Base-by-base conservation (phyloP, 2,113 vertebrate genomes). In the Onychorhynchus coronatus region DNA sequence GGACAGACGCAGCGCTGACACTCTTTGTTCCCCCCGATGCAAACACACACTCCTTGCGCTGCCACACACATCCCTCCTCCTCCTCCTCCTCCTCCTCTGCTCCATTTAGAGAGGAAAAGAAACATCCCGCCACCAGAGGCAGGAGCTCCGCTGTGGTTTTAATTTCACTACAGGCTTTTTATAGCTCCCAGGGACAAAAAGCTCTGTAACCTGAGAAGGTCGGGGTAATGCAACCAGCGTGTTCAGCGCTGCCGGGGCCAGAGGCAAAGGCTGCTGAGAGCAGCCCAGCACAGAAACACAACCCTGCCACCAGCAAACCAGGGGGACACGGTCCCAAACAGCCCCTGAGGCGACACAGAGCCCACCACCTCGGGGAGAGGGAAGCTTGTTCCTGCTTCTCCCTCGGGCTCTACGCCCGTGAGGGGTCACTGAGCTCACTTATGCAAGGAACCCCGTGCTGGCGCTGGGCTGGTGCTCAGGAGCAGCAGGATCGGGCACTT, bases 331-430 rank as follows among this genome's bases (percentile, higher is more conserved):
- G n/a, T 24, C 39, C 74, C 1, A 9, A 3, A 56, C 47, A 24
- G 37, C 30, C 62, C 22, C 3, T 1, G 2, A 1, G 4, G 3
- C 5, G 1, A 46, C 10, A 22, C 68, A 4, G 39, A 63, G 65
- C 25, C 39, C 18, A 37, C 3, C 0, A 0, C 47, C 15, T 4
- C 8, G 0, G 28, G 67, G 49, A 39, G 10, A 37, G 42, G 14
- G 3, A n/a, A n/a, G 4, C 21, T n/a, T 4, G 42, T 12, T 66
- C 22, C 42, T 37, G 3, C 21, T 33, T 8, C 1, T 2, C 22
- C 23, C 47, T 21, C 68, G 1, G 7, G 27, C 33, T 10, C 30
- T 15, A 7, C 1, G 14, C 42, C 84, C 20, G 31, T 1, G 14
- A 25, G 7, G 24, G 2, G 3, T 2, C 62, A 12, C 35, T 12